Percentiles rank a stretch among this genome's conserved stretches.
Conservation (phyloP, 2,888 invertebrate species). For the Deilephila porcellus region DNA sequence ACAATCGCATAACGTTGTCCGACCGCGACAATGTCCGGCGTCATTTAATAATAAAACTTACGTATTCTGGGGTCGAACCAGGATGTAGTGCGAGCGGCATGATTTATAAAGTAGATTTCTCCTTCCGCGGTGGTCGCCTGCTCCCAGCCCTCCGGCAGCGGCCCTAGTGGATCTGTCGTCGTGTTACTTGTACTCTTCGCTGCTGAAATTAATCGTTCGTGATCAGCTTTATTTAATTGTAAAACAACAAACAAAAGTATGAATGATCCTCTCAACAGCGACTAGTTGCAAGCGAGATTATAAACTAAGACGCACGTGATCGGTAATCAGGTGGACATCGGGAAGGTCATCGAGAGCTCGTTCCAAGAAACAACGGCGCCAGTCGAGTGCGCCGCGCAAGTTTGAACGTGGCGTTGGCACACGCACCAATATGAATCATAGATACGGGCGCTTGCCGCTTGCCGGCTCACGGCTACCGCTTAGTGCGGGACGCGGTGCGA, state of each 20-base stretch:
- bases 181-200: slow-evolving; percentile 83
- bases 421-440: slow-evolving; percentile 52
- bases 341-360: slow-evolving; percentile 70
- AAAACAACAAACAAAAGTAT: slow-evolving; percentile 51
- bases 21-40: slow-evolving; percentile 1
- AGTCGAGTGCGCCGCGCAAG: slow-evolving; percentile 55
- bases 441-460: slow-evolving; percentile 30
- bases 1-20: slow-evolving; percentile 6
- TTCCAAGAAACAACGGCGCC: slow-evolving; percentile 74
- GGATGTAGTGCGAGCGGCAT: slow-evolving; percentile 96
- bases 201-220: slow-evolving; percentile 80
- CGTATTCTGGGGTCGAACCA: slow-evolving; percentile 99
- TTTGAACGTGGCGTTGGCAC: slow-evolving; percentile 37
- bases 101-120: slow-evolving; percentile 95
- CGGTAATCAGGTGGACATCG: slow-evolving; percentile 65
- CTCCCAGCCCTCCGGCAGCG: slow-evolving; percentile 95
- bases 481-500: slow-evolving; percentile 4
- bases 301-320: slow-evolving; percentile 68
- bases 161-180: slow-evolving; percentile 87
- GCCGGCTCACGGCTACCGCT: not conserved
- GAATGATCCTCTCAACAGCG: slow-evolving; percentile 78
- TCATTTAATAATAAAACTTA: slow-evolving; percentile 83
- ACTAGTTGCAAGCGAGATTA: slow-evolving; percentile 76
- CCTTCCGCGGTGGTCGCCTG: slow-evolving; percentile 93
- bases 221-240: slow-evolving; percentile 42